Base-by-base conservation (phyloP, 2,113 vertebrate genomes). In the Brachyhypopomus occidentalis region DNA sequence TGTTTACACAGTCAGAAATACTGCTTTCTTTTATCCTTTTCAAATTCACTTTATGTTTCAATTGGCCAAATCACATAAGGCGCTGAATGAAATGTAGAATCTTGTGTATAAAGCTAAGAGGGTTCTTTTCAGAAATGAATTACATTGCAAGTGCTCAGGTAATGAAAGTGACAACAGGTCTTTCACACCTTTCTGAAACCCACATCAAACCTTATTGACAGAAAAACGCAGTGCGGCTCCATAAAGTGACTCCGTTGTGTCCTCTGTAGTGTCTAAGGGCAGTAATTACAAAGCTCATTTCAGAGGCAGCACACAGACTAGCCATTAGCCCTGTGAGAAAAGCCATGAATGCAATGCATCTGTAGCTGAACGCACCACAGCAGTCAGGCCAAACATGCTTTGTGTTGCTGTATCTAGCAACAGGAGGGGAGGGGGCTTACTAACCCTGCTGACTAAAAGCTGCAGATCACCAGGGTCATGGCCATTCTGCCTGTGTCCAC, bases 401-500 rank as follows among this genome's bases (percentile, higher is more conserved):
- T 91, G 88, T 92, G 91, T 91, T 88, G 82, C 82, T 78, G 85
- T 89, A 87, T 91, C 90, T 87, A 84, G 86, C 82, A 83, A 86
- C 86, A 85, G 78, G 83, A 84, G 86, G 88, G 86, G 86, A 85
- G 90, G 87, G 88, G 85, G 84, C 90, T 90, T 82, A 86, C 89
- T 89, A 89, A 90, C 88, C 30, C 64, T 45, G 76, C 63, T 72
- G 82, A 79, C 88, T 90, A 92, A 91, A 89, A 90, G 83, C 87
- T 86, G 85, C 87, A 87, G 85, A 84, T 84, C 84, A 87, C 85
- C 63, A 81, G 85, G 93, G 93, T 94, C 93, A 94, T 63, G 92
- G 93, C 84, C 91, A 89, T 92, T 91, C 89, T 85, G 86, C 90
- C 91, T 90, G 89, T 89, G 91, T 92, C 89, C 86, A 90, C 89